phyloP scores from a whole-genome alignment of 2,888 invertebrate genomes.

The Drosophila crucigera region DNA sequence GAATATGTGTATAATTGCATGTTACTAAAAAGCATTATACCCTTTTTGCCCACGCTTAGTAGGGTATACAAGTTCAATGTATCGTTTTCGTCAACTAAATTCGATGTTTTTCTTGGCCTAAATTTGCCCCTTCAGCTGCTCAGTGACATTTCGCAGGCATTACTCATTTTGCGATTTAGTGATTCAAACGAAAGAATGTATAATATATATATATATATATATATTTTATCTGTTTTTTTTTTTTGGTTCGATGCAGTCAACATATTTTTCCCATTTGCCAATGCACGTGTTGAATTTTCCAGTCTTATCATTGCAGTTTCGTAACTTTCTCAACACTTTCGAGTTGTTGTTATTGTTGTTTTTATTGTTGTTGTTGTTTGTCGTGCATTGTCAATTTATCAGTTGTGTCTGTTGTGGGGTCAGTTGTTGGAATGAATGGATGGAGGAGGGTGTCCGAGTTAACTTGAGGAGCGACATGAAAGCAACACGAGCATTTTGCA shows the following conservation, averaged over 20 bases:
- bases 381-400: constrained; percentile 66
- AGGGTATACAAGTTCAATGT: background rate
- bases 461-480: constrained; percentile 57
- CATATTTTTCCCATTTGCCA: background rate
- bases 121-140: background rate
- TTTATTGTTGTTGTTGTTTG: constrained; percentile 31
- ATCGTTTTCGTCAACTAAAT: background rate
- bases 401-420: constrained; percentile 19
- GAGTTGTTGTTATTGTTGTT: constrained; percentile 21
- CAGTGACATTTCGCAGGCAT: constrained; percentile 6
- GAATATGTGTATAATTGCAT: too few relatives aligned
- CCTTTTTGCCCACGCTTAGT: too few relatives aligned
- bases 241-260: background rate
- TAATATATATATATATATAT: background rate
- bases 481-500: constrained; percentile 61
- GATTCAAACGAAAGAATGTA: constrained; percentile 15
- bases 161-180: constrained; percentile 9
- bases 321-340: constrained; percentile 58
- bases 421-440: background rate
- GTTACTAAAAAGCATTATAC: too few relatives aligned
- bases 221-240: background rate
- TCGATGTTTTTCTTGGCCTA: background rate
- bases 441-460: background rate
- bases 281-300: constrained; percentile 30
- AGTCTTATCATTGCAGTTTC: constrained; percentile 50